Base-by-base conservation (phyloP, 1,140 invertebrate species). In the Drosophila chauvacae region DNA sequence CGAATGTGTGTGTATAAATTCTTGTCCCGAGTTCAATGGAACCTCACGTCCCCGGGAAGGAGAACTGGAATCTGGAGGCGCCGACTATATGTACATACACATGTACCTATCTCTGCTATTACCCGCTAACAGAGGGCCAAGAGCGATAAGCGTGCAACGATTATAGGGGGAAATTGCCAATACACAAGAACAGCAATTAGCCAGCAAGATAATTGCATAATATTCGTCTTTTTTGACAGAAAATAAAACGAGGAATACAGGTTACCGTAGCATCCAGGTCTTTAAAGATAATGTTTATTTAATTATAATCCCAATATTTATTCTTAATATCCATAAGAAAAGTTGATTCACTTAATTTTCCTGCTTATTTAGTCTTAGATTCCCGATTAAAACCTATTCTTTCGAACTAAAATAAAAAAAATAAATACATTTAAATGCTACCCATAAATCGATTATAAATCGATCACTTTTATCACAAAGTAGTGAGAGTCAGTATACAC, bases 1-100 rank as follows among this genome's bases (percentile, higher is more conserved):
- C 56, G 23, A 39, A 35, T 28, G n/a, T 51, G 42, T 26, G 16
- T 28, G 23, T 58, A 75, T 23, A 50, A 18, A 59, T 77, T 53
- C 50, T 33, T 66, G 51, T 16, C 66, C 42, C 55, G 69, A 71
- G 69, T 72, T 72, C 69, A 71, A 72, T 72, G 66, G 45, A 72
- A 71, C 69, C 48, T 72, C 23, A 30, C 39, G 66, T n/a, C 55
- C 20, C 69, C 35, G 53, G 66, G 68, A 58, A 59, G 44, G 55
- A 30, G 44, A 72, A 50, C 68, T 42, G 53, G 45, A 59, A 44
- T 66, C 26, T 65, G 45, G 59, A 64, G 33, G 33, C 48, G 23
- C 23, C 62, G 57, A 44, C 62, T 45, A 20, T 16, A 5, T n/a
- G 39, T 66, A 18, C 13, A 39, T 30, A 30, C 7, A 30, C 55